phyloP scores from a whole-genome alignment of 2,113 vertebrate species.

The Burhinus oedicnemus region DNA sequence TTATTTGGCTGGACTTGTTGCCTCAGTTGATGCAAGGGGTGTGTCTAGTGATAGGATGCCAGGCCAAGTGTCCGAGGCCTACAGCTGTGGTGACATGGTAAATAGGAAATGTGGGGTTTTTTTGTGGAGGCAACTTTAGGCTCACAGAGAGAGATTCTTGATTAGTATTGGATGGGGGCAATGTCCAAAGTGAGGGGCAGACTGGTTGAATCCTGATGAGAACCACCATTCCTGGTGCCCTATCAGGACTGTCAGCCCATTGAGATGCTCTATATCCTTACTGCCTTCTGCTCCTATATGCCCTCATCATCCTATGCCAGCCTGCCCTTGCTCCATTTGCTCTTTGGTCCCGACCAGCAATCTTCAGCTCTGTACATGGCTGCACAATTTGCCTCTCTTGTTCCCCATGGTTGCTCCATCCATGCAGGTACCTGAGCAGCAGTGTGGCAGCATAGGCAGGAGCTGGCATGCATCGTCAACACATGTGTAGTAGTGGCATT shows the following conservation, averaged over 20 bases:
- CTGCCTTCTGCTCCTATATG: background rate
- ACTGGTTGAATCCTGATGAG: background rate
- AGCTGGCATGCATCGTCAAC: background rate
- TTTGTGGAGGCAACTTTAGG: background rate
- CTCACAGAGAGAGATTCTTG: background rate
- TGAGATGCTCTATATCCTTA: background rate
- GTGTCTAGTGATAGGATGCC: background rate
- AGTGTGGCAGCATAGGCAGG: background rate
- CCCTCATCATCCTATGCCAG: too few relatives aligned
- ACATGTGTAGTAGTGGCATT: accelerated
- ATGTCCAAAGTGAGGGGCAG: background rate
- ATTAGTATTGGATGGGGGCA: background rate
- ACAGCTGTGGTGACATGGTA: background rate
- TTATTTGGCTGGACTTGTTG: background rate
- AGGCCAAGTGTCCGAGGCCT: background rate
- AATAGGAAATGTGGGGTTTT: background rate
- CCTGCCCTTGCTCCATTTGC: background rate
- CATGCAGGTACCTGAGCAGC: background rate
- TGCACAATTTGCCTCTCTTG: background rate
- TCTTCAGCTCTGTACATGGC: background rate
- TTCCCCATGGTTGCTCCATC: background rate
- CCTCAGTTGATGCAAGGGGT: background rate
- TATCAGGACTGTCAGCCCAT: background rate
- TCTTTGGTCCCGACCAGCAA: background rate
- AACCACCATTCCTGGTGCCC: accelerated